Percentiles rank a stretch among this genome's conserved stretches.
phyloP scores from a whole-genome alignment of 2,113 vertebrate genomes.

The Bambusicola thoracicus region DNA sequence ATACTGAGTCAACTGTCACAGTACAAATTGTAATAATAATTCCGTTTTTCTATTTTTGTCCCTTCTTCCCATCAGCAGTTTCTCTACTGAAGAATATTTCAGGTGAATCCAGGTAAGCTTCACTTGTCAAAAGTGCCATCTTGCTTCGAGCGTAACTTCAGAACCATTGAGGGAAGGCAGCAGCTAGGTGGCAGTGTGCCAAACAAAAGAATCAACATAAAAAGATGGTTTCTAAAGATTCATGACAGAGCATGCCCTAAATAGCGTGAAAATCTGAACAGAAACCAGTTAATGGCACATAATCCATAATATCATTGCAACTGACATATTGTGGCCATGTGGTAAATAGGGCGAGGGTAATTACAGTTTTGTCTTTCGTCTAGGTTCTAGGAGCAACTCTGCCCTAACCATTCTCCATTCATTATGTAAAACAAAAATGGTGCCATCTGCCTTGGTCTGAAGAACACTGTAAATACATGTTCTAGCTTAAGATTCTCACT shows the following conservation, averaged over 20 bases:
- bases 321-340: neutral
- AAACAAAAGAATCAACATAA: neutral
- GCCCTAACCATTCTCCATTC: neutral
- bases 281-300: neutral
- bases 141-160: neutral
- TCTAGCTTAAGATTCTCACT: neutral
- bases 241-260: neutral
- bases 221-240: neutral
- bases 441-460: neutral
- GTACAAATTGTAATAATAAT: neutral
- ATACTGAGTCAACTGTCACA: neutral
- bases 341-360: neutral
- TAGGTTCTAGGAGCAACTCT: neutral
- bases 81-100: neutral
- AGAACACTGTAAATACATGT: neutral
- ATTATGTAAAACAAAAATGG: neutral
- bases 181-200: constrained; percentile 22
- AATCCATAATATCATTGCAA: neutral
- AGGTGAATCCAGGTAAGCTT: neutral
- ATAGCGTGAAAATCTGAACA: neutral
- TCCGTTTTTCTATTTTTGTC: neutral
- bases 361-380: neutral
- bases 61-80: neutral
- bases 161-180: neutral
- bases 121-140: neutral